Evolutionary conservation across 2,113 vertebrate species (phyloP), one percentile per base, ranked within the genome.

Genomic region (Pterocles burchelli): DNA sequence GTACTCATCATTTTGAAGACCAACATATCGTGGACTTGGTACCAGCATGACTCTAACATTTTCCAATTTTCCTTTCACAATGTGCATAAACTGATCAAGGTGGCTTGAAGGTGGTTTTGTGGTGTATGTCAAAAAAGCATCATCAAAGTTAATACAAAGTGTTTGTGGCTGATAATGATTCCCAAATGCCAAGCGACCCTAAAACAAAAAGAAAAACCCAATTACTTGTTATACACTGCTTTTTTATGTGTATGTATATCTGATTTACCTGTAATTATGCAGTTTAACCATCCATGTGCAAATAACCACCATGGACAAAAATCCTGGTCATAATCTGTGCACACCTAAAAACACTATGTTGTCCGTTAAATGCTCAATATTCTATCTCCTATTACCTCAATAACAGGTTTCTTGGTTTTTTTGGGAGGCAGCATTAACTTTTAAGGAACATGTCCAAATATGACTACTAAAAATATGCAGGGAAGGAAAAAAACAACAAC

Each of bases 41-140:
- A 99, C 99, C 92, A 99, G 98, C 99, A 99, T 99, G 81, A 99
- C 99, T 15, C 99, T 98, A 21, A 99, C 99, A 51, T 99, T 99
- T 97, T 99, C 99, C 96, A 99, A 82, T 38, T 99, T 99, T 74
- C 99, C 99, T 95, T 99, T 99, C 87, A 99, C 97, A 1, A 99
- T 99, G 97, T 99, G 99, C 99, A 99, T 99, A 96, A 98, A 99
- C 87, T 99, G 98, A 96, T 99, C 99, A 74, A 99, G 98, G 93
- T 99, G 99, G 97, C 99, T 99, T 26, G 99, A 99, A 67, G 99
- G 99, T n/a, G 99, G 99, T 95, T 99, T 99, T 90, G 99, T 99
- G 89, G 99, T 98, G 0, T 99, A 99, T 0, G 99, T 99, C 96
- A 99, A 95, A 97, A 99, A 99, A 89, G 99, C 99, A 78, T 99